These are phyloP conservation scores for Phyllotreta cruciferae DNA, from an alignment of 2,888 invertebrate genomes.

Conservation along the genomic window DNA sequence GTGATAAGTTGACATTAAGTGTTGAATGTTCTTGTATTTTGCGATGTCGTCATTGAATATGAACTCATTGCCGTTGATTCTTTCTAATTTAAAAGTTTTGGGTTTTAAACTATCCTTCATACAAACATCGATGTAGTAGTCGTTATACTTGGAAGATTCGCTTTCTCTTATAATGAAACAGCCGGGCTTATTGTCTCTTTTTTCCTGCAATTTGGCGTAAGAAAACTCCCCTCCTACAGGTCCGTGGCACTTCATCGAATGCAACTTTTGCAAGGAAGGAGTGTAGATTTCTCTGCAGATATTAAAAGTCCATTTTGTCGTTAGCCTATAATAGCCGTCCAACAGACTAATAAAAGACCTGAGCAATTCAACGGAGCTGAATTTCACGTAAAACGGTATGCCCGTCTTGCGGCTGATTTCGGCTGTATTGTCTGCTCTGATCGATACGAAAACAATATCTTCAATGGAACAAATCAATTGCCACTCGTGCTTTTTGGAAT, in stretches of 20 bases:
- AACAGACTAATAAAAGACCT: conserved; percentile 82
- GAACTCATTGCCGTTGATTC: conserved; percentile 67
- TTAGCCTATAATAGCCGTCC: conserved; percentile 87
- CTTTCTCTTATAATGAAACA: conserved; percentile 85
- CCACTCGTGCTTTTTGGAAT: conserved; percentile 71
- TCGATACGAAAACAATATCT: conserved; percentile 82
- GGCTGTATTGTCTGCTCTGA: conserved; percentile 73
- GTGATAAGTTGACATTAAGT: conserved; percentile 69
- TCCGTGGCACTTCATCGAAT: conserved; percentile 83
- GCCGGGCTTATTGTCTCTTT: conserved; percentile 76
- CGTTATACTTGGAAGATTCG: conserved; percentile 75
- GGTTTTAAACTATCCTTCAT: conserved; percentile 73
- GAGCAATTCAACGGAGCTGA: conserved; percentile 70
- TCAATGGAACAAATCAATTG: conserved; percentile 79
- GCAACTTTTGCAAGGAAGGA: conserved; percentile 77
- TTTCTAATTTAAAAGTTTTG: conserved; percentile 74
- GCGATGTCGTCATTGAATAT: conserved; percentile 62
- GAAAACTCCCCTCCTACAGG: conserved; percentile 89
- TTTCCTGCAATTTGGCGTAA: conserved; percentile 82
- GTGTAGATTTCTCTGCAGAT: conserved; percentile 83
- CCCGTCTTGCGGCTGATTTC: conserved; percentile 80
- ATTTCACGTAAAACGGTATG: conserved; percentile 78
- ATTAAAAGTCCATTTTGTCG: conserved; percentile 90
- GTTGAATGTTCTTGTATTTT: conserved; percentile 67
- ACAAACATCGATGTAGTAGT: conserved; percentile 83